Conservation (phyloP, 2,888 invertebrate genomes). For the Syrphus vitripennis region DNA sequence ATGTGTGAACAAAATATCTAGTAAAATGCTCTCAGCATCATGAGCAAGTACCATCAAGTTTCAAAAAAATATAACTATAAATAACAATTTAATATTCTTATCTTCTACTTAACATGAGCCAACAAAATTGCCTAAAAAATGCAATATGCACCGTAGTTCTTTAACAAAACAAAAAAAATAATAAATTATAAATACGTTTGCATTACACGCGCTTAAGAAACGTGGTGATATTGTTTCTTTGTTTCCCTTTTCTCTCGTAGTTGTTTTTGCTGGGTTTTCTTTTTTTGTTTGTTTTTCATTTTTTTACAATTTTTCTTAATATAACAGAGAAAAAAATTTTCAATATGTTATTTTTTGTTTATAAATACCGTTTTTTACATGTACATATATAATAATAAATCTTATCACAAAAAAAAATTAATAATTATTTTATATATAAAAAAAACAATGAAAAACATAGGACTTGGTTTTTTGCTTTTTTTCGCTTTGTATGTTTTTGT, state of each 20-base stretch:
- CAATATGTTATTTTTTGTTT: conserved; percentile 61
- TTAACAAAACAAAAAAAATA: conserved; percentile 40
- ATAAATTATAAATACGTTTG: not conserved
- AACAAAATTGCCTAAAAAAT: conserved; percentile 22
- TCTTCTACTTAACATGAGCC: conserved; percentile 62
- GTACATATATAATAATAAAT: conserved; percentile 68
- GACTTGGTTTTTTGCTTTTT: conserved; percentile 42
- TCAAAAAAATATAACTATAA: conserved; percentile 28
- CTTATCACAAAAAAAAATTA: conserved; percentile 70
- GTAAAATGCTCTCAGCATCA: conserved; percentile 64
- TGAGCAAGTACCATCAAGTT: conserved; percentile 40
- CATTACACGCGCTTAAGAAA: conserved; percentile 57
- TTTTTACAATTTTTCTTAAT: conserved; percentile 64
- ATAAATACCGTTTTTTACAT: conserved; percentile 70
- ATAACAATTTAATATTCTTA: not conserved
- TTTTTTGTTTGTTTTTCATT: conserved; percentile 8
- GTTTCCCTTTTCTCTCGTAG: conserved; percentile 40
- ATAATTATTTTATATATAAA: conserved; percentile 66
- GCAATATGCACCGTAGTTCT: conserved; percentile 6
- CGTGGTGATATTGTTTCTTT: conserved; percentile 42
- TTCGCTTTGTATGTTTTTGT: conserved; percentile 63
- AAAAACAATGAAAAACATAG: conserved; percentile 63
- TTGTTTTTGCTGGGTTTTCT: conserved; percentile 31
- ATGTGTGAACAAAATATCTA: conserved; percentile 27
- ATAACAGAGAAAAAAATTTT: conserved; percentile 68